Evolutionary conservation across 2,113 vertebrate genomes (phyloP).

Genomic region (Coturnix japonica): DNA sequence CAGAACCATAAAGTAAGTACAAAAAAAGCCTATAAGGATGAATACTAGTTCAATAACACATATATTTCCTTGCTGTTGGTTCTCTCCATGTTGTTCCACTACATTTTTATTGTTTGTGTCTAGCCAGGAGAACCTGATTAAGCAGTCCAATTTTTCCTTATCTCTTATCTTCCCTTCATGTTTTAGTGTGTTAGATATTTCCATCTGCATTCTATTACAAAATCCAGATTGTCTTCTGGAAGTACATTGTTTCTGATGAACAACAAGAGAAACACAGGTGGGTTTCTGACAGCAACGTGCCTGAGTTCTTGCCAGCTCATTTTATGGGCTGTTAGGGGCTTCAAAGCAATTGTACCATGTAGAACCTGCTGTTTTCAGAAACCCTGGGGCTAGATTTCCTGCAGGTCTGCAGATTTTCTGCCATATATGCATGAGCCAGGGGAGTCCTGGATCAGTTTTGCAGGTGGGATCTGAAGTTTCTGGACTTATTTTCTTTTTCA

Average conservation of each 20-base stretch:
- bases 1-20: neutral
- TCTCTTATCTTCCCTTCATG: constrained; percentile 50
- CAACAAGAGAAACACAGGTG: constrained; percentile 32
- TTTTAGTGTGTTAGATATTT: constrained; percentile 6
- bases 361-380: constrained; percentile 8
- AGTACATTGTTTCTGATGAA: neutral
- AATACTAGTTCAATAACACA: neutral
- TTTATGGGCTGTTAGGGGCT: constrained; percentile 13
- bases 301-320: constrained; percentile 3
- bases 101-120: constrained; percentile 14
- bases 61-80: neutral
- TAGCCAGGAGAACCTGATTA: constrained; percentile 32
- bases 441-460: neutral
- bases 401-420: neutral
- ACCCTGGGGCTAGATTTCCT: neutral
- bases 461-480: neutral
- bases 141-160: constrained; percentile 39
- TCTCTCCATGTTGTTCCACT: neutral
- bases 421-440: neutral
- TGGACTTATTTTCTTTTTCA: neutral
- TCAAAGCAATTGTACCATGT: neutral
- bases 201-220: neutral
- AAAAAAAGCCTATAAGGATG: neutral
- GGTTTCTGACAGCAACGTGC: constrained; percentile 22
- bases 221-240: constrained; percentile 49